Percentiles rank a stretch among this genome's conserved stretches.
Evolutionary conservation across 2,797 vertebrate genomes (phyloP).

Genomic region (Margarornis squamiger): DNA sequence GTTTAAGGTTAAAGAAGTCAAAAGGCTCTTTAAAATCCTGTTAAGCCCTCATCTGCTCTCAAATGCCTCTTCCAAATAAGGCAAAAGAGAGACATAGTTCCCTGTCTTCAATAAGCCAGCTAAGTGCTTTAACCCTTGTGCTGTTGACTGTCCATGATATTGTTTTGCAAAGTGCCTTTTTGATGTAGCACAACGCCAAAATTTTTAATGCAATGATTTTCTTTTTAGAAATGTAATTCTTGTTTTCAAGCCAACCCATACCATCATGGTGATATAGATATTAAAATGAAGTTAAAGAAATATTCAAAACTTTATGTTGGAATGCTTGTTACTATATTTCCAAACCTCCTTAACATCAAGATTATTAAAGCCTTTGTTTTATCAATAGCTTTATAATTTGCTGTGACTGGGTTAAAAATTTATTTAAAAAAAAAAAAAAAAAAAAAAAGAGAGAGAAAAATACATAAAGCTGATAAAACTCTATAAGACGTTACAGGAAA

Average conservation of each 20-base stretch:
- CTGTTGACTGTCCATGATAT: neutral
- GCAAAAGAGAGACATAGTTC: neutral
- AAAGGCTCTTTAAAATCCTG: neutral
- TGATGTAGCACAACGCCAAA: neutral
- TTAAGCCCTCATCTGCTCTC: neutral
- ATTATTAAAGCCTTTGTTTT: neutral
- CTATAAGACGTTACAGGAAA: neutral
- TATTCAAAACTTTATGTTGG: neutral
- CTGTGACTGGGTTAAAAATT: neutral
- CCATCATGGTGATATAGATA: rapidly evolving
- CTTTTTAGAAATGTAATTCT: neutral
- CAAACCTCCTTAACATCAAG: neutral
- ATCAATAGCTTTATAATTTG: neutral
- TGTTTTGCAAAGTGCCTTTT: neutral
- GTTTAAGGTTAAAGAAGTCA: neutral
- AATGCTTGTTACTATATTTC: neutral
- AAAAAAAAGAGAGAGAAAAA: neutral
- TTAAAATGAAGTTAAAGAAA: neutral
- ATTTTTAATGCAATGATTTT: neutral
- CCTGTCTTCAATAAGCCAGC: neutral
- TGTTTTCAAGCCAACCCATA: neutral
- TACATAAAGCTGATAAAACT: neutral
- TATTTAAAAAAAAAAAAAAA: neutral
- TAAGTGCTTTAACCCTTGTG: neutral
- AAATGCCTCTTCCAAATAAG: neutral